phyloP scores from a whole-genome alignment of 2,113 vertebrate genomes.

The Chloropsis hardwickii region DNA sequence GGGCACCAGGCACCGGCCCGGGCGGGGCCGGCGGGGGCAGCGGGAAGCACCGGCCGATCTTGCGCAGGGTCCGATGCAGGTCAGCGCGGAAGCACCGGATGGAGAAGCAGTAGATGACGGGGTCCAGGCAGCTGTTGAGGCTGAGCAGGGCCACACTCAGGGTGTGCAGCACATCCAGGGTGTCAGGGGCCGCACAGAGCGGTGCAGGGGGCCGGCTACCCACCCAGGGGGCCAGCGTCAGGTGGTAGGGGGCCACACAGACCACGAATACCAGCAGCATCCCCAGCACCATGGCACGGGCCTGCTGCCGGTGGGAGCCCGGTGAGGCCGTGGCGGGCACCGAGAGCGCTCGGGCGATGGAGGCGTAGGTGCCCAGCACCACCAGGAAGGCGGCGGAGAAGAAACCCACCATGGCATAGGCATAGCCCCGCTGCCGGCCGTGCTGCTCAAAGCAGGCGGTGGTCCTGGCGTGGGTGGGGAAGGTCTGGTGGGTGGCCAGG shows the following conservation, averaged over 20 bases:
- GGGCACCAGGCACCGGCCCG: accelerated
- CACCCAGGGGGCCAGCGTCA: conserved; percentile 66
- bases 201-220: background rate
- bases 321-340: background rate
- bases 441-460: conserved; percentile 59
- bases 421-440: background rate
- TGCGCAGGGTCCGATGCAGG: conserved; percentile 14
- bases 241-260: conserved; percentile 66
- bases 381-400: conserved; percentile 45
- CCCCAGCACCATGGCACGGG: conserved; percentile 57
- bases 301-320: conserved; percentile 35
- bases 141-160: conserved; percentile 67
- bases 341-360: conserved; percentile 15
- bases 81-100: conserved; percentile 46
- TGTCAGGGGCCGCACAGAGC: background rate
- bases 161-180: conserved; percentile 28
- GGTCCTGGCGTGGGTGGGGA: background rate
- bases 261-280: conserved; percentile 66
- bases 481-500: conserved; percentile 37
- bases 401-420: conserved; percentile 45
- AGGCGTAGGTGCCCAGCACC: conserved; percentile 50
- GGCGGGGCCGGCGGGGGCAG: background rate
- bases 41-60: background rate
- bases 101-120: conserved; percentile 65
- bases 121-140: conserved; percentile 70